Evolutionary conservation across 2,888 invertebrate species (phyloP), one percentile per base, ranked within the genome.

Genomic region (Noctua pronuba): DNA sequence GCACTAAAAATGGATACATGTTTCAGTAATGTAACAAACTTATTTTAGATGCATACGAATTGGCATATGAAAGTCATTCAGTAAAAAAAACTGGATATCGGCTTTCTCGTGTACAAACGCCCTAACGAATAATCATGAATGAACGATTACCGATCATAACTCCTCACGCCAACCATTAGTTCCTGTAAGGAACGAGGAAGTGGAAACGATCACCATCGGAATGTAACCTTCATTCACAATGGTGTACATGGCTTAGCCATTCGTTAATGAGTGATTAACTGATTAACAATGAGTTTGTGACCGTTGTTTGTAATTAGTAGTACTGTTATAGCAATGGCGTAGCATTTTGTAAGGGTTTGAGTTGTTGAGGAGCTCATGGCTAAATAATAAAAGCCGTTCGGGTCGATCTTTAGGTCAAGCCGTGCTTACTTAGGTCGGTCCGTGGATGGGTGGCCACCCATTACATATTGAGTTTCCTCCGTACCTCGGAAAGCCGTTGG

Each of bases 101-200:
- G 1, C 0, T 21, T 24, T 52, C 52, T 31, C 16, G 16, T 55
- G 21, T 46, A 38, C 4, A 64, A 31, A 8, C 65, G 13, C 24
- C 71, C 11, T 62, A 79, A 35, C 24, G 35, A n/a, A 49, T 49
- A 35, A 75, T 55, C 52, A 46, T 67, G 75, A 68, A 80, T 65
- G 58, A 80, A 75, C 58, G 49, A 68, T 49, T 35, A 76, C 73
- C 69, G 65, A 73, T 62, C 67, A 70, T 60, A 73, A 70, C 28
- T 72, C 49, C 64, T 35, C 75, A 77, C 52, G 46, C 24, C 70
- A 72, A 74, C 77, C 77, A 80, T 77, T 67, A 65, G 85, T 87
- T 87, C 80, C 86, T 84, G 79, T 80, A 82, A 79, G 82, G 82
- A 80, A 75, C 62, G 31, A 87, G 88, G 88, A 88, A 87, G 62